Conservation (phyloP, 2,113 vertebrate genomes). For the Prolemur simus region DNA sequence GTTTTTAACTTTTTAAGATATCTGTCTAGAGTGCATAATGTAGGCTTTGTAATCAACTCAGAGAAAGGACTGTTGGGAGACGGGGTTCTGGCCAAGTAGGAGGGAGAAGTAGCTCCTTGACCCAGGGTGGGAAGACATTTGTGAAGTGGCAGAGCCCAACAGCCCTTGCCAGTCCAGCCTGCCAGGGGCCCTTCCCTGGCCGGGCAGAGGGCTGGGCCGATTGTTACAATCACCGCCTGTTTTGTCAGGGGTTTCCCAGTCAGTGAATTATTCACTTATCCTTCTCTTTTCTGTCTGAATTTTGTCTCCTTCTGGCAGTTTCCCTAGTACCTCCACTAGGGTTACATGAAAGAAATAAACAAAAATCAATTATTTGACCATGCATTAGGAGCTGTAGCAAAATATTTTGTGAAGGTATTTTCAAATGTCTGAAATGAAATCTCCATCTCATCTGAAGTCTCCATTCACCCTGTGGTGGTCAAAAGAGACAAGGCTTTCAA, state of each 20-base stretch:
- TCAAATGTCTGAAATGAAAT: neutral
- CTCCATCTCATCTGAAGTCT: neutral
- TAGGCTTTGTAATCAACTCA: neutral
- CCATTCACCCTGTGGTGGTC: neutral
- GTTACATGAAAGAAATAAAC: neutral
- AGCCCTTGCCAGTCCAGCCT: accelerated
- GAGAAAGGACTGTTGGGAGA: neutral
- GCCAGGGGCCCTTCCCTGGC: accelerated
- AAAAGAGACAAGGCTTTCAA: neutral
- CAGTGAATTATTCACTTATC: neutral
- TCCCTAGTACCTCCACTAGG: neutral
- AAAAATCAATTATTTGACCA: neutral
- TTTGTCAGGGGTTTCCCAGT: neutral
- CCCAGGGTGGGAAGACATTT: accelerated
- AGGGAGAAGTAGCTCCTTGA: neutral
- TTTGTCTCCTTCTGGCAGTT: neutral
- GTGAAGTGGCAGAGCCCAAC: neutral
- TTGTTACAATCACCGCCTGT: accelerated
- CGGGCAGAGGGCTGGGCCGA: neutral
- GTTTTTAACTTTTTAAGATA: neutral
- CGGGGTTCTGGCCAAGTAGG: neutral
- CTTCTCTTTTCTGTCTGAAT: neutral
- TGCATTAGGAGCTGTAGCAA: neutral
- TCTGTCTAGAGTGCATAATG: neutral
- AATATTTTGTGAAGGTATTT: neutral